Base-by-base conservation (phyloP, 2,797 vertebrate species). In the Sebastes wilsoni region DNA sequence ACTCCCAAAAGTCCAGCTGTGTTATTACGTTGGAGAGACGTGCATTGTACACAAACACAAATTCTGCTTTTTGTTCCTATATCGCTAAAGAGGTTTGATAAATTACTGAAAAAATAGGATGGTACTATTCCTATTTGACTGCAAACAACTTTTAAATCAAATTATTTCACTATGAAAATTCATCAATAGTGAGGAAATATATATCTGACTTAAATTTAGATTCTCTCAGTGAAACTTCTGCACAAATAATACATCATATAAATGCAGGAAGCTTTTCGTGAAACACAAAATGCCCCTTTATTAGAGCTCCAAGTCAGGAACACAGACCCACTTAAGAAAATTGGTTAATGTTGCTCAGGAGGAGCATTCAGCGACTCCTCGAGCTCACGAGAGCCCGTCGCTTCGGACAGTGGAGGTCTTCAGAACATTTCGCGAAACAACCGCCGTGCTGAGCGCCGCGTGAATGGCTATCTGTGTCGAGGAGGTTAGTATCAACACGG, bases 391-490 rank as follows among this genome's bases (percentile, higher is more conserved):
- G 66, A 80, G 69, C 77, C 56, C 78, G 38, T 16, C 13, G 62
- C 61, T 3, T 55, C 4, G 49, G 75, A 91, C 82, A 91, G 81
- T 60, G 72, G 84, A 75, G 61, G 87, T 82, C 89, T 92, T 79
- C 72, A 80, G 83, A 79, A 49, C 42, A 30, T 72, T 79, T 84
- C 28, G 30, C 25, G 56, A 73, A 61, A 84, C 83, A 87, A 87
- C 89, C 92, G 92, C 94, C 73, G 71, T 0, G 86, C 91, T 95
- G 94, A 93, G 87, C 84, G 81, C 93, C 90, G 92, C 88, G 95
- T 97, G 96, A 97, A 97, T 97, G 95, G 93, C 89, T 92, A 95
- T 95, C 95, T 97, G 94, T 88, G 94, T 90, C 65, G 90, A 92
- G 76, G 82, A 82, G 81, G 95, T 95, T 91, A 75, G 95, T 93